Evolutionary conservation across 1,140 invertebrate genomes (phyloP), one percentile per base, ranked within the genome.

Genomic region (Drosophila repleta): DNA sequence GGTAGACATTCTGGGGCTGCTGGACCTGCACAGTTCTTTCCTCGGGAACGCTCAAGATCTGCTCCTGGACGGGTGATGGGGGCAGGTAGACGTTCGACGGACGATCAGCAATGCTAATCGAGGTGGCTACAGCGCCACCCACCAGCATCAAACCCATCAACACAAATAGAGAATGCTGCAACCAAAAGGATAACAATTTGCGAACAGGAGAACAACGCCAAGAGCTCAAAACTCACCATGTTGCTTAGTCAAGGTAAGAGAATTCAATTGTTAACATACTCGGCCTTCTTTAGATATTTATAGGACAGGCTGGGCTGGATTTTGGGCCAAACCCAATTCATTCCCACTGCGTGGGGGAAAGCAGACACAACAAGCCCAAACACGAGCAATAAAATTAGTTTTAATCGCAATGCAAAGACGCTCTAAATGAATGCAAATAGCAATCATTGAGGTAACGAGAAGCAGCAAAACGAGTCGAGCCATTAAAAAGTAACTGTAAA

Each of bases 261-360:
- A 60, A 64, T 70, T 64, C 64, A 78, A 70, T 71, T 82, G 70
- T 61, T 55, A 55, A 29, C 55, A 63, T 57, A 20, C 17, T 46
- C 17, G 26, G n/a, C 0, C 24, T 32, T 68, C 32, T 65, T 74
- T 82, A 52, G 52, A 48, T 82, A 82, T 82, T 82, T 82, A 82
- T 82, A 82, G 45, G 60, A 48, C 58, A 20, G 20, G 17, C 39
- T 15, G 39, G n/a, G 5, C 4, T 35, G 32, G 8, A 35, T 10
- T 10, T 2, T 35, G 32, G 32, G 32, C 13, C 17, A 51, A 53
- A 41, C 13, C 46, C 24, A 41, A 39, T 51, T 29, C 4, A n/a
- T n/a, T n/a, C n/a, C n/a, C n/a, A n/a, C n/a, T n/a, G n/a, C n/a
- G n/a, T n/a, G n/a, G n/a, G n/a, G 32, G 11, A 6, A 6, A 24